phyloP scores from a whole-genome alignment of 1,140 invertebrate species.

The Laodelphax striatellus region DNA sequence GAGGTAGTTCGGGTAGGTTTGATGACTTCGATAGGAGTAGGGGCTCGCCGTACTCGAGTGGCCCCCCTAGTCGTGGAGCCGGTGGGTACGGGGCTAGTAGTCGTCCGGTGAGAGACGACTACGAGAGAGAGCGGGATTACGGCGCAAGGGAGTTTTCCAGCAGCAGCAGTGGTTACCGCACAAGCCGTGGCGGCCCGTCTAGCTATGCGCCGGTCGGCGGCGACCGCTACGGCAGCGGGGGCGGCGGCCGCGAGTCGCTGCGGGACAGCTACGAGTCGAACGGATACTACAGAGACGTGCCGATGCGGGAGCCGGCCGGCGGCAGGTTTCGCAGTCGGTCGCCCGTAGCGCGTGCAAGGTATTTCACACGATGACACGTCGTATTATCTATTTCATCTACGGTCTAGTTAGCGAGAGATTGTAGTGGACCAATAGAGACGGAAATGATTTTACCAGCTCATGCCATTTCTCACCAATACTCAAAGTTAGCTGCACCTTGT shows the following conservation, averaged over 20 bases:
- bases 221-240: slow-evolving; percentile 6
- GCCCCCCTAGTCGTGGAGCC: not conserved
- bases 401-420: too few species aligned
- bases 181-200: slow-evolving; percentile 1
- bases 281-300: not conserved
- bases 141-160: slow-evolving; percentile 19
- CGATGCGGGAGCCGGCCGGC: not conserved
- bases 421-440: too few species aligned
- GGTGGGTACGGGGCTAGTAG: slow-evolving; percentile 17
- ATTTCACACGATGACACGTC: not conserved
- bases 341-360: slow-evolving; percentile 11
- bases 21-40: slow-evolving; percentile 22
- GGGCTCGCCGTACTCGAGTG: not conserved
- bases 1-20: slow-evolving; percentile 26
- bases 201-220: not conserved
- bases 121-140: slow-evolving; percentile 11
- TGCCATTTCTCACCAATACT: too few species aligned
- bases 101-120: slow-evolving; percentile 5
- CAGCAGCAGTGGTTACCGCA: not conserved
- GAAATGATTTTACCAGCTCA: too few species aligned
- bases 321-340: slow-evolving; percentile 18
- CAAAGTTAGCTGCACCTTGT: too few species aligned
- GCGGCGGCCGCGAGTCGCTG: slow-evolving; percentile 8
- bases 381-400: too few species aligned
- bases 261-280: not conserved